Percentiles rank a stretch among this genome's conserved stretches.
Conservation (phyloP, 2,113 vertebrate genomes). For the Triplophysa dalaica region DNA sequence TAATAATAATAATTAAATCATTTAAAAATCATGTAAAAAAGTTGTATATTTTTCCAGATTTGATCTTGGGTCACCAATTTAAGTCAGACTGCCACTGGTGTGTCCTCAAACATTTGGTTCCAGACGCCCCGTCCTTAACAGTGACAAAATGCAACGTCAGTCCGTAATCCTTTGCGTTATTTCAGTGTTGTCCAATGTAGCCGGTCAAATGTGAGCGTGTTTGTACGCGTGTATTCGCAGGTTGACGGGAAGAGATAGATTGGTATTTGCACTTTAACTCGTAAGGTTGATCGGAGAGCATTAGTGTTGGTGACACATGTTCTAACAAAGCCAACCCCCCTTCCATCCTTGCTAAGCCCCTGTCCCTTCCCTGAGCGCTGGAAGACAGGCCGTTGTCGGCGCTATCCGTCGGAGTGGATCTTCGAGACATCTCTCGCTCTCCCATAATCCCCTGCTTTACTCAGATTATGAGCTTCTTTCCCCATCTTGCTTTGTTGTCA, state of each 20-base stretch:
- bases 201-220: neutral
- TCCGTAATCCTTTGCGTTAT: neutral
- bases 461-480: conserved; percentile 67
- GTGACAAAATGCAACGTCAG: too few species aligned
- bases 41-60: too few species aligned
- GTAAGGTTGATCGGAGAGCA: conserved; percentile 29
- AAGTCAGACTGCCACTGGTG: too few species aligned
- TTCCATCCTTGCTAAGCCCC: conserved; percentile 13
- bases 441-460: conserved; percentile 73
- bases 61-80: too few species aligned
- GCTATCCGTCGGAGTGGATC: conserved; percentile 43
- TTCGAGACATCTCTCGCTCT: conserved; percentile 43
- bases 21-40: too few species aligned
- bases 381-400: conserved; percentile 22
- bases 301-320: conserved; percentile 47
- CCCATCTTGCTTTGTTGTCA: conserved; percentile 39
- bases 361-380: conserved; percentile 29
- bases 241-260: conserved; percentile 16
- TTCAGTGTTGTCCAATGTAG: neutral
- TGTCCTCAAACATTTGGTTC: too few species aligned
- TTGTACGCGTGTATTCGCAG: neutral
- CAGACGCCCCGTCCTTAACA: too few species aligned
- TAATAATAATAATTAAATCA: too few species aligned
- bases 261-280: conserved; percentile 3
- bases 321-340: conserved; percentile 35